Conservation (phyloP, 2,888 invertebrate genomes). For the Galerucella nymphaeae region DNA sequence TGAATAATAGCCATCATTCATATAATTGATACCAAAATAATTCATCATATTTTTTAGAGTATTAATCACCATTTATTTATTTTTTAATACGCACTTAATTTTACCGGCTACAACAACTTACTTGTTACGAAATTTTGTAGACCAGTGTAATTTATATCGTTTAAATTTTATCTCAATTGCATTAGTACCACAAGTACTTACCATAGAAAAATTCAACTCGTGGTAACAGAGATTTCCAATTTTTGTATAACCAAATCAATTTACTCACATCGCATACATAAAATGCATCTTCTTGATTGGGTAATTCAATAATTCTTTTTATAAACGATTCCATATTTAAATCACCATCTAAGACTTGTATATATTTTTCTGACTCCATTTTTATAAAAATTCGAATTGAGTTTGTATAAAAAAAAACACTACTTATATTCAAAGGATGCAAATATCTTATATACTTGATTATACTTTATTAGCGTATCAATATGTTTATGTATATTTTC, state of each 20-base stretch:
- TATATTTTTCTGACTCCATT: not conserved
- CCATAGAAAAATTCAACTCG: slow-evolving; percentile 37
- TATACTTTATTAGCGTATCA: not conserved
- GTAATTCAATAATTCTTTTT: slow-evolving; percentile 31
- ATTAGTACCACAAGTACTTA: slow-evolving; percentile 13
- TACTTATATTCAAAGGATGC: not conserved
- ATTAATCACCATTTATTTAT: no score
- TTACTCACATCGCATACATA: slow-evolving; percentile 39
- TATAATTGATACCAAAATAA: no score
- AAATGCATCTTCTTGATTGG: slow-evolving; percentile 34
- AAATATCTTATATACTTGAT: not conserved
- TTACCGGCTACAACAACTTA: no score
- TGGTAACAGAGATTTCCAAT: slow-evolving; percentile 38
- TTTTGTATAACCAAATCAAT: slow-evolving; percentile 27
- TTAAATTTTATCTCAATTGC: not conserved
- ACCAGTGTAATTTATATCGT: no score
- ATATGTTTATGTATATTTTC: not conserved
- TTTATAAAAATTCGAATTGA: not conserved
- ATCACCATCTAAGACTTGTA: slow-evolving; percentile 17
- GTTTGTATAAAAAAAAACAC: not conserved
- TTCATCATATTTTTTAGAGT: no score
- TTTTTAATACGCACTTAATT: no score
- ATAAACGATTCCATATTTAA: slow-evolving; percentile 27
- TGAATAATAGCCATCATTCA: no score
- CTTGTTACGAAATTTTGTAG: no score